These are phyloP conservation scores for Philopedon plagiatum DNA, from an alignment of 2,888 invertebrate genomes.

Conservation along the genomic window DNA sequence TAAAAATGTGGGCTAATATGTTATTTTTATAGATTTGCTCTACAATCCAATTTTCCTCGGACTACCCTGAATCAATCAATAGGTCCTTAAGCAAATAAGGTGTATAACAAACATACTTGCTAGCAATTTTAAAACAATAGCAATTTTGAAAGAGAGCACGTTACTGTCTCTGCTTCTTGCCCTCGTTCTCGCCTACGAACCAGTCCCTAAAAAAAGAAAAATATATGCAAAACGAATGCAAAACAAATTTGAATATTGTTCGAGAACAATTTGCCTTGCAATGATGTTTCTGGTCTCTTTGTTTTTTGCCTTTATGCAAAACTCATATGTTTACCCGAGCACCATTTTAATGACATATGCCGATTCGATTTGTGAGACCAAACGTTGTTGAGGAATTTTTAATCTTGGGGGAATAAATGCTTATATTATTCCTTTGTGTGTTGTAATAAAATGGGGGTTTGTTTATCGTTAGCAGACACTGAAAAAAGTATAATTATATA, in stretches of 20 bases:
- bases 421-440: background rate
- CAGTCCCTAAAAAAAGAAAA: slow-evolving; percentile 2
- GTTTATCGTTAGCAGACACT: background rate
- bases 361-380: slow-evolving; percentile 5
- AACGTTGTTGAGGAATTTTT: slow-evolving; percentile 11
- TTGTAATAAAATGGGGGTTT: background rate
- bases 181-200: background rate
- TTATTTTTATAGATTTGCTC: no score
- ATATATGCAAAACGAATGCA: slow-evolving; percentile 29
- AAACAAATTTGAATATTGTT: slow-evolving; percentile 29
- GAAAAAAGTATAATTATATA: no score
- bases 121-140: no score
- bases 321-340: slow-evolving; percentile 3
- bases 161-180: no score
- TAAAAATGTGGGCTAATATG: no score
- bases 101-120: no score
- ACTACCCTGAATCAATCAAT: no score
- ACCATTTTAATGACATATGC: slow-evolving; percentile 12
- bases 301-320: slow-evolving; percentile 13
- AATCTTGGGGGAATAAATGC: background rate
- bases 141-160: no score
- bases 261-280: slow-evolving; percentile 2
- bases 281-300: background rate
- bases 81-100: no score
- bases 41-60: no score